Evolutionary conservation across 2,113 vertebrate species (phyloP), one percentile per base, ranked within the genome.

Genomic region (Psettodes erumei): DNA sequence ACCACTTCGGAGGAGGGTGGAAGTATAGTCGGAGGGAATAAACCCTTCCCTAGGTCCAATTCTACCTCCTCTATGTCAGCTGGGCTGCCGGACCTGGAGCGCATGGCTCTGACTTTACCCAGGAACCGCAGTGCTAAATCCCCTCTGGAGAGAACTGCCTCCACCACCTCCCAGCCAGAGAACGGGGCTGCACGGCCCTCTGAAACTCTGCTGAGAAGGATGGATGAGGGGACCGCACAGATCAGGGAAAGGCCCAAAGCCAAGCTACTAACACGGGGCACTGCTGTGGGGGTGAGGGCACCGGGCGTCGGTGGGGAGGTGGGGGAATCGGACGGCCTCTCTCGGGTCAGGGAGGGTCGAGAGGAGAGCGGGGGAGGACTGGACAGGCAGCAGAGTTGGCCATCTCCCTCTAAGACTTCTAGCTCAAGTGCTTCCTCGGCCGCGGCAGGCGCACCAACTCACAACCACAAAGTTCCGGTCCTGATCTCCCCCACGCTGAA

Each of bases 31-130:
- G 86, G 90, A 23, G 92, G 88, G 48, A 89, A 95, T 77, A 99
- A 98, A 90, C 96, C 98, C 86, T 99, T 99, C 79, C 97, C 98
- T 61, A 93, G 98, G 90, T 99, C 98, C 82, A 99, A 99, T 93
- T 99, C 98, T 88, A 99, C 98, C 79, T 99, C 98, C 93, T 99
- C 98, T 47, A 97, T 99, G 98, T 97, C 96, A 84, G 96, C 97
- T 81, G 96, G 97, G 87, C 94, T 97, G 89, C 95, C 96, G 69
- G 98, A 99, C 92, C 94, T 99, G 92, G 98, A 99, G 91, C 96
- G 97, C 82, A 97, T 99, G 95, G 95, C 97, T 76, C 94, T 99
- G 92, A 99, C 98, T 37, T 95, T 99, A 83, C 98, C 98, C 73
- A 95, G 98, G 90, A 99, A 99, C 93, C 96, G 93, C 93, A 97